These are phyloP conservation scores for Zapus hudsonius DNA, from an alignment of 2,113 vertebrate genomes.

Conservation along the genomic window DNA sequence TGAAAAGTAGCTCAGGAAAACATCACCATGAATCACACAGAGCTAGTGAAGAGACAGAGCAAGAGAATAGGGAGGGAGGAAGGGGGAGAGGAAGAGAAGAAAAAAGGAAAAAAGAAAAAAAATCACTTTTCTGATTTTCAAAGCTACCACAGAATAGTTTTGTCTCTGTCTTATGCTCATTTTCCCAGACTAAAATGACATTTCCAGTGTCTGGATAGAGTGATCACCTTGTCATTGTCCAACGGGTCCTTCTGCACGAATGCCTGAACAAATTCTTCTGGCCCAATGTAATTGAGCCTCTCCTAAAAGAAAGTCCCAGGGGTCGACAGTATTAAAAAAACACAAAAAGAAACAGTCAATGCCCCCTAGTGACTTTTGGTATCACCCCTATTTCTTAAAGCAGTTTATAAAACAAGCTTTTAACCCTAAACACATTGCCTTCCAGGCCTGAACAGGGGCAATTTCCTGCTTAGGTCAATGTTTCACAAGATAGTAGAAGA, in stretches of 20 bases:
- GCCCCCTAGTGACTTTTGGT: neutral
- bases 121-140: neutral
- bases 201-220: neutral
- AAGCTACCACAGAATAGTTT: neutral
- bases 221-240: constrained; percentile 93
- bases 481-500: neutral
- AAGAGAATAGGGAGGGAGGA: neutral
- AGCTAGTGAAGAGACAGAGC: neutral
- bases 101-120: neutral
- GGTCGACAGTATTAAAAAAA: neutral
- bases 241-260: constrained; percentile 94
- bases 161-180: neutral
- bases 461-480: neutral
- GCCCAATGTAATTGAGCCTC: constrained; percentile 95
- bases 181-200: neutral
- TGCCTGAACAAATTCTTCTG: constrained; percentile 96
- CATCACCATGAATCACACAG: neutral
- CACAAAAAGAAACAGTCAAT: neutral
- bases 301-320: constrained; percentile 87
- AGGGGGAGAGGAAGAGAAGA: no score
- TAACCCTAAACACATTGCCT: neutral
- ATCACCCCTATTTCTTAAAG: neutral
- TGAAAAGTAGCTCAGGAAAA: neutral
- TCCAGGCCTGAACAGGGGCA: neutral
- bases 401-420: constrained; percentile 42